A percentile compares a stretch with the other conserved stretches of the same genome.
These are phyloP conservation scores for Pyralis farinalis DNA, from an alignment of 2,888 invertebrate genomes.

Conservation along the genomic window DNA sequence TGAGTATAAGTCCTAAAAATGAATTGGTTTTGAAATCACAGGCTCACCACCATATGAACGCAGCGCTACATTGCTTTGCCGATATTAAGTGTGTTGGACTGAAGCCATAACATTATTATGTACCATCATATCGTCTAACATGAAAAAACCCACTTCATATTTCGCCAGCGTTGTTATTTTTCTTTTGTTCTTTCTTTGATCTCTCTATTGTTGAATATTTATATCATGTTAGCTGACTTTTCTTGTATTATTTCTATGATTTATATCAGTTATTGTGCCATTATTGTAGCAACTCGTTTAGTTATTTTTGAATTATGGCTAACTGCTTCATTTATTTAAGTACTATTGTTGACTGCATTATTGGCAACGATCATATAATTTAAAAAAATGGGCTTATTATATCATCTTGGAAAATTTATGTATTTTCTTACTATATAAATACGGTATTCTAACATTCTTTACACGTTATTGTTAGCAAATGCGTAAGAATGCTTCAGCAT, in stretches of 20 bases:
- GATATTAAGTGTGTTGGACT: slow-evolving; percentile 12
- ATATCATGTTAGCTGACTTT: slow-evolving; percentile 7
- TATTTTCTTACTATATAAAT: no score
- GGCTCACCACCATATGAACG: no score
- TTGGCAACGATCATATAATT: slow-evolving; percentile 3
- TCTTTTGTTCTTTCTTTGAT: slow-evolving; percentile 10
- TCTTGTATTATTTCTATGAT: slow-evolving; percentile 9
- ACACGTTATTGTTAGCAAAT: no score
- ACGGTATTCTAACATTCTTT: no score
- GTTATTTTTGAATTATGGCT: slow-evolving; percentile 9
- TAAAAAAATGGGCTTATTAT: background rate
- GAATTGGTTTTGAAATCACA: no score
- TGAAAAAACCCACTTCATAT: slow-evolving; percentile 9
- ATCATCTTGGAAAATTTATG: no score
- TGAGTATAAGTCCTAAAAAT: no score
- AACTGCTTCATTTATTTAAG: slow-evolving; percentile 8
- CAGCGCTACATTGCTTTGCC: slow-evolving; percentile 1
- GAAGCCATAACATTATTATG: slow-evolving; percentile 12
- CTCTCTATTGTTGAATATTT: slow-evolving; percentile 11
- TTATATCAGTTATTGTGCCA: slow-evolving; percentile 6
- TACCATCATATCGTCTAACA: slow-evolving; percentile 5
- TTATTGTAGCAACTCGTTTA: slow-evolving; percentile 9
- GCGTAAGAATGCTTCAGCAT: no score
- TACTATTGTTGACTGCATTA: slow-evolving; percentile 7
- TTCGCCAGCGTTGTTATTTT: slow-evolving; percentile 8